Percentiles rank a stretch among this genome's conserved stretches.
Conservation (phyloP, 2,888 invertebrate genomes). For the Lathronympha strigana region DNA sequence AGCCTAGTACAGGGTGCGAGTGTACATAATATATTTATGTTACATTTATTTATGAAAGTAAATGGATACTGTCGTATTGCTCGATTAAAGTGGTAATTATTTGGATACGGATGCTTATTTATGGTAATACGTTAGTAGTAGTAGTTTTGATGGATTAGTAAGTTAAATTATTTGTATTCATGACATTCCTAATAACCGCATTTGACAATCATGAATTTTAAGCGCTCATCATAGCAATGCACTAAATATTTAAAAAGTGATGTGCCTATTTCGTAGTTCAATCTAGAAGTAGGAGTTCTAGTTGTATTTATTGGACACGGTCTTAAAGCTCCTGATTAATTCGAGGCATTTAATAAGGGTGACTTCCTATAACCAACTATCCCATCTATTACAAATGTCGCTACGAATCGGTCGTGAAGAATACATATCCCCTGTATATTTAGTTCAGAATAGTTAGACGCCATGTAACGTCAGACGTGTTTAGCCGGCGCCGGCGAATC, state of each 20-base stretch:
- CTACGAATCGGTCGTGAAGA: not conserved
- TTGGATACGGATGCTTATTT: not conserved
- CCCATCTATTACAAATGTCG: not conserved
- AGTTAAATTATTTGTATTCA: not conserved
- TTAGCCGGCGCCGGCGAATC: slow-evolving; percentile 53
- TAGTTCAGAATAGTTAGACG: slow-evolving; percentile 26
- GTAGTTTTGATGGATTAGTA: not conserved
- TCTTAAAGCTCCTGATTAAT: too few species aligned
- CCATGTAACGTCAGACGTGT: slow-evolving; percentile 48
- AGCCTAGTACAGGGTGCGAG: slow-evolving; percentile 48
- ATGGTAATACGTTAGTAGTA: not conserved
- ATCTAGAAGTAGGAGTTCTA: too few species aligned
- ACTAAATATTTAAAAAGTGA: too few species aligned
- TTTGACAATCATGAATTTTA: too few species aligned
- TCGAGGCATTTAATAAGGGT: too few species aligned
- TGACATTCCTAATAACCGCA: too few species aligned
- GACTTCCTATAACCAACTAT: too few species aligned
- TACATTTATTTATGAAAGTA: not conserved
- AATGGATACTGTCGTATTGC: not conserved
- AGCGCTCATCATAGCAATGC: too few species aligned
- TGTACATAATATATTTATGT: too few species aligned
- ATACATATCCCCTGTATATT: slow-evolving; percentile 16
- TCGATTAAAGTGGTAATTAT: not conserved
- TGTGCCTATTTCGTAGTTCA: too few species aligned
- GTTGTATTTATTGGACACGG: too few species aligned